These are phyloP conservation scores for Dasysyrphus tricinctus DNA, from an alignment of 2,888 invertebrate species.

Conservation along the genomic window DNA sequence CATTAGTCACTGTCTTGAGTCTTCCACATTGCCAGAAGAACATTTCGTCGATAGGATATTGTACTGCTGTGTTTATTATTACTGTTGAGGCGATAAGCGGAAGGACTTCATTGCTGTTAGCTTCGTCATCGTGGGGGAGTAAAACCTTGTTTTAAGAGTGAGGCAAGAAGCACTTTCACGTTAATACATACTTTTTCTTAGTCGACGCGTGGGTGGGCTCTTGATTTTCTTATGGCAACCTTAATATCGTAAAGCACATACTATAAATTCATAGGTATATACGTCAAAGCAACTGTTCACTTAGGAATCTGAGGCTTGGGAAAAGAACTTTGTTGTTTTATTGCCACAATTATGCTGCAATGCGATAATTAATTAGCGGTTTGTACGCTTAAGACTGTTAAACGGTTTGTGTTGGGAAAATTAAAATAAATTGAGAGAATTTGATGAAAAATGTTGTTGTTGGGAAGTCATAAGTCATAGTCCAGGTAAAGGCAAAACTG, in stretches of 20 bases:
- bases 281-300: conserved; percentile 16
- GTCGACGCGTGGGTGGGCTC: conserved; percentile 27
- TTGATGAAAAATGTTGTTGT: conserved; percentile 40
- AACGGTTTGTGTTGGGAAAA: conserved; percentile 68
- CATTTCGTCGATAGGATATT: conserved; percentile 61
- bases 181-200: background rate
- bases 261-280: background rate
- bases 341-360: conserved; percentile 68
- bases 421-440: conserved; percentile 61
- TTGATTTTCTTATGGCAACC: conserved; percentile 24
- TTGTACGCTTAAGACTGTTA: conserved; percentile 61
- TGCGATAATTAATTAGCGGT: conserved; percentile 70
- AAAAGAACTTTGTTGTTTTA: conserved; percentile 46
- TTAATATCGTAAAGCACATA: no score
- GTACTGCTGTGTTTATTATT: conserved; percentile 67
- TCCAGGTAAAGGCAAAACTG: conserved; percentile 19
- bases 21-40: conserved; percentile 27
- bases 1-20: conserved; percentile 70
- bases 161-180: conserved; percentile 42
- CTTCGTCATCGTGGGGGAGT: conserved; percentile 40
- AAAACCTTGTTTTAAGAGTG: conserved; percentile 16
- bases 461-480: conserved; percentile 34
- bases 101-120: conserved; percentile 67
- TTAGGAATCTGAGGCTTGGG: conserved; percentile 2
- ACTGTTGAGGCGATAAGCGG: conserved; percentile 71